These are phyloP conservation scores for Mionectes macconnelli DNA, from an alignment of 2,113 vertebrate species.

Conservation along the genomic window DNA sequence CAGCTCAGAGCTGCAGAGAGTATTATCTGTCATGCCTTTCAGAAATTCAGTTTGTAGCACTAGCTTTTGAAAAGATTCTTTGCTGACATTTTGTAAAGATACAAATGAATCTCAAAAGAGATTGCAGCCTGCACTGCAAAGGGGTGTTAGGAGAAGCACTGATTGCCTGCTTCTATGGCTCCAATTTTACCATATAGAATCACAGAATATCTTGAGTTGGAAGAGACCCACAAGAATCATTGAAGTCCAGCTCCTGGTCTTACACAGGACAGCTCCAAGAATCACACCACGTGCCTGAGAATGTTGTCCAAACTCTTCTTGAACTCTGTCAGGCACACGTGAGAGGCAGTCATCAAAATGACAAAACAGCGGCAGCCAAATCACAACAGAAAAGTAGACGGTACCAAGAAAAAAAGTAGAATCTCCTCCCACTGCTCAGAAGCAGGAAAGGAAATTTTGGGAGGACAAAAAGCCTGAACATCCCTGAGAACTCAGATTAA, in stretches of 20 bases:
- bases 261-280: background rate
- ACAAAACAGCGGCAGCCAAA: background rate
- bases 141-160: rapidly evolving
- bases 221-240: background rate
- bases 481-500: background rate
- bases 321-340: background rate
- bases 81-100: background rate
- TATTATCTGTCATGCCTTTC: background rate
- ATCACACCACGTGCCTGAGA: background rate
- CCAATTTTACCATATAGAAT: background rate
- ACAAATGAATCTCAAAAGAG: background rate
- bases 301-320: background rate
- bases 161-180: background rate
- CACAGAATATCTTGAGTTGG: background rate
- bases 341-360: background rate
- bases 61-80: background rate
- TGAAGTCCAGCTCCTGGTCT: background rate
- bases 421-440: background rate
- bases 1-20: background rate
- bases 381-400: background rate
- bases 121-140: background rate
- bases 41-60: background rate
- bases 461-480: background rate
- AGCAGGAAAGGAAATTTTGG: background rate
- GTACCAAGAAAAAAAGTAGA: background rate